phyloP scores from a whole-genome alignment of 2,113 vertebrate genomes.

The Mormyrus iriodes region DNA sequence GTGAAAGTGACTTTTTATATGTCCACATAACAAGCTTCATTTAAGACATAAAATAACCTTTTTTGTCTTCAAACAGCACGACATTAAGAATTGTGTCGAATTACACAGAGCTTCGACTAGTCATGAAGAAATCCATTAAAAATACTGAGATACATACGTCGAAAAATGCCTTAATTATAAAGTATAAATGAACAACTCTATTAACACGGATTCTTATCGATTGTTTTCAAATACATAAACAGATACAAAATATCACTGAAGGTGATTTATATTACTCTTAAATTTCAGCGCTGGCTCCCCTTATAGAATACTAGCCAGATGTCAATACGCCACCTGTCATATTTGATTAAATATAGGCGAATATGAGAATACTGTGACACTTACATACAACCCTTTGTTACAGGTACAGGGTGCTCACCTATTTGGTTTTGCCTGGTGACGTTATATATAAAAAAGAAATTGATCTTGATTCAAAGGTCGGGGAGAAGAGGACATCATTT shows the following conservation, averaged over 20 bases:
- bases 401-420: background rate
- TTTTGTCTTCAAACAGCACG: background rate
- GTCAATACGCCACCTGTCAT: background rate
- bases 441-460: background rate
- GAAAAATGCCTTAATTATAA: background rate
- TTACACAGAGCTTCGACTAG: background rate
- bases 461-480: background rate
- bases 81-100: background rate
- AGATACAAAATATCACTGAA: background rate
- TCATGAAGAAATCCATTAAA: background rate
- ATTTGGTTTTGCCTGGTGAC: background rate
- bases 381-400: background rate
- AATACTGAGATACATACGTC: background rate
- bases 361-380: background rate
- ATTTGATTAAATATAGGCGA: background rate
- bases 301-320: background rate
- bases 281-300: background rate
- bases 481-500: background rate
- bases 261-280: background rate
- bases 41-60: background rate
- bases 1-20: conserved; percentile 1
- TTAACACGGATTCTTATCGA: background rate
- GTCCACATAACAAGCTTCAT: background rate
- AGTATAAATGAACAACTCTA: background rate
- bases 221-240: background rate